Conservation (phyloP, 35 echinoderm and acorn worm species). For the Anneissia japonica region DNA sequence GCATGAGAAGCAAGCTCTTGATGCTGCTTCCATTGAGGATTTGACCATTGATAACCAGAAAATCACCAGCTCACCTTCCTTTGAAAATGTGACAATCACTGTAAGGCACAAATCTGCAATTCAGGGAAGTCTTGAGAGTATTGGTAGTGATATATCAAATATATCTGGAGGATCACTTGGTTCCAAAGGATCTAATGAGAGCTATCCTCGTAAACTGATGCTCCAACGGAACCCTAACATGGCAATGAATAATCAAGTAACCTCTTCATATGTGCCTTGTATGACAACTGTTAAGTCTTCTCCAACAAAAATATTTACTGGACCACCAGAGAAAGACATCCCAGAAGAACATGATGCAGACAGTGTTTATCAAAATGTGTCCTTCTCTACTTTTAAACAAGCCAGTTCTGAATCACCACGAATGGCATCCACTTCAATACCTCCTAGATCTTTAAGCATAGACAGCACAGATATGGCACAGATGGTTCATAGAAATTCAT, state of each 20-base stretch:
- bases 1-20: slow-evolving; percentile 11
- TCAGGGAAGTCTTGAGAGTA: slow-evolving; percentile 79
- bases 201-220: background rate
- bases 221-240: slow-evolving; percentile 2
- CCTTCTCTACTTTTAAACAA: slow-evolving; percentile 96
- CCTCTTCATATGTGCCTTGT: slow-evolving; percentile 46
- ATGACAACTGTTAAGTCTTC: slow-evolving; percentile 38
- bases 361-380: slow-evolving; percentile 27
- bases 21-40: background rate
- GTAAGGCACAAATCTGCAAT: slow-evolving; percentile 38
- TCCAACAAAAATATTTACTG: background rate
- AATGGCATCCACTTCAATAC: background rate
- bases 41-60: background rate
- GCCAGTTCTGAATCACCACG: slow-evolving; percentile 1
- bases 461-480: slow-evolving; percentile 43
- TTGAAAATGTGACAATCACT: slow-evolving; percentile 23
- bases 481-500: slow-evolving; percentile 62
- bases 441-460: background rate
- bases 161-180: slow-evolving; percentile 68
- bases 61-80: slow-evolving; percentile 4
- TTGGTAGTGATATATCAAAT: slow-evolving; percentile 73
- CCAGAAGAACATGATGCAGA: slow-evolving; percentile 16
- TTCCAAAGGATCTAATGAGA: background rate
- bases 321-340: background rate
- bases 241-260: slow-evolving; percentile 17